Base-by-base conservation (phyloP, 2,113 vertebrate genomes). In the Phrynosoma blainvillii region DNA sequence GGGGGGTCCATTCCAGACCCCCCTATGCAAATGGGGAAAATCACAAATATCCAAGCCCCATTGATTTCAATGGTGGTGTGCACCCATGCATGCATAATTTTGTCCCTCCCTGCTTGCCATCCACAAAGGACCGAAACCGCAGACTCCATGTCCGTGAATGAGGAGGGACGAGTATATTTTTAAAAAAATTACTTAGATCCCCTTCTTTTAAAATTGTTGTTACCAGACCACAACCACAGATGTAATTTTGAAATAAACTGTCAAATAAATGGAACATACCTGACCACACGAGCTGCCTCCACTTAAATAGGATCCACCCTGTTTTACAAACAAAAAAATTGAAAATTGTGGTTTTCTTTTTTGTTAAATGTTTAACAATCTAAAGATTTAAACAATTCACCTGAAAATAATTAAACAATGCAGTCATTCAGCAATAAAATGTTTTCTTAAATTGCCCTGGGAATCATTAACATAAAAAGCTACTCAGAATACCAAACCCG, bases 311-410 rank as follows among this genome's bases (percentile, higher is more conserved):
- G 85, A 71, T 79, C 66, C 68, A 73, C 78, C 25, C 68, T 87
- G 85, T 66, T 87, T 87, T 36, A 81, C 52, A 87, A 62, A 74
- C 14, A 86, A 79, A n/a, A 80, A 4, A 68, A 86, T 80, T 71
- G 59, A 56, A 20, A 21, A 77, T 47, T 40, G 6, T 2, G 1
- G 68, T 6, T 12, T 30, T 30, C 8, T 76, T 47, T 3, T 23
- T 68, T 12, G 52, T 12, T 13, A 84, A 59, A 30, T 16, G 23
- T 84, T 84, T 85, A 76, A 77, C 36, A 62, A 2, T 85, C 13
- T 1, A 27, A 42, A 12, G 12, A 20, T 62, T 40, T 32, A 84
- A 32, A 71, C 9, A 23, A 23, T 23, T 68, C n/a, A 32, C 47
- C n/a, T 84, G 30, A 74, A 84, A 84, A 73, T 54, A 73, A 56